Evolutionary conservation across 1,140 invertebrate species (phyloP).

Genomic region (Mycetomoellerius zeteki): DNA sequence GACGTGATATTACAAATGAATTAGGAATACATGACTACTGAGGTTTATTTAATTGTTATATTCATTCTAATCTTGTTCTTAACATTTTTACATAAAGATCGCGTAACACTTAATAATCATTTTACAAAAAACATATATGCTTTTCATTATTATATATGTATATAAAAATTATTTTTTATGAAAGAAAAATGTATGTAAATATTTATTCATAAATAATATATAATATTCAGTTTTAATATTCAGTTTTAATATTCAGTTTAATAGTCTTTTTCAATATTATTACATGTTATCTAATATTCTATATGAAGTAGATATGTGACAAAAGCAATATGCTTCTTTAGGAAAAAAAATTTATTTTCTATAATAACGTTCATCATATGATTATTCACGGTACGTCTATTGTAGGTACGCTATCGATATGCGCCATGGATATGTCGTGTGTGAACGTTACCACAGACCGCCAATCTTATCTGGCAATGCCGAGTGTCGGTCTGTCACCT

Average conservation of each 20-base stretch:
- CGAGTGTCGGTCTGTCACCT: conserved; percentile 40
- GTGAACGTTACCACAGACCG: conserved; percentile 24
- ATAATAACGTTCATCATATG: not conserved
- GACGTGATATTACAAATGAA: not conserved
- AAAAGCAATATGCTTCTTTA: not conserved
- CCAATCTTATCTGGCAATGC: conserved; percentile 37
- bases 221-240: not conserved
- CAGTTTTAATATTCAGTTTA: not conserved
- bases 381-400: not conserved
- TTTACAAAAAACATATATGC: not conserved
- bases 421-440: not conserved
- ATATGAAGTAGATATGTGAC: not conserved
- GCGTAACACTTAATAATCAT: not conserved
- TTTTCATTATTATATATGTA: conserved; percentile 14
- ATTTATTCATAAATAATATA: not conserved
- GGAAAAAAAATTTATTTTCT: not conserved
- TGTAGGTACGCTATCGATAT: conserved; percentile 15
- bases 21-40: not conserved
- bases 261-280: not conserved
- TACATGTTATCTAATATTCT: not conserved
- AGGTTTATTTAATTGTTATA: not conserved
- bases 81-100: not conserved
- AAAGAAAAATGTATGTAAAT: not conserved
- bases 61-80: too few relatives aligned
- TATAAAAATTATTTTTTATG: not conserved